Evolutionary conservation across 2,113 vertebrate species (phyloP), one percentile per base, ranked within the genome.

Genomic region (Glareola pratincola): DNA sequence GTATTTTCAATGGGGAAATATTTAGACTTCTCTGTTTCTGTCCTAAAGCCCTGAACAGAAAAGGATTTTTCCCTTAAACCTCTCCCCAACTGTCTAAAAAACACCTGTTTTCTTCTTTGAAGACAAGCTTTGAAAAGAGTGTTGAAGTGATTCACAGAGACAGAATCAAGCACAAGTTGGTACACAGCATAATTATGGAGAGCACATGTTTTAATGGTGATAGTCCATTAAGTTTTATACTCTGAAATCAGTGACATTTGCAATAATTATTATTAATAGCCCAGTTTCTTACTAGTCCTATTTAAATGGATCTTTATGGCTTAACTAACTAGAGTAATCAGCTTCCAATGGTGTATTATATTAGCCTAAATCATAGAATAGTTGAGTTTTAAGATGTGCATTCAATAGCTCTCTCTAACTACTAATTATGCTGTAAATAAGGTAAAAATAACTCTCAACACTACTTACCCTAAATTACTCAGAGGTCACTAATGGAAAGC

Each of bases 211-310:
- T 93, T 95, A 95, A 93, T 88, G 59, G 82, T 85, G 67, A 96
- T 94, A 95, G 79, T 80, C 96, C 93, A 96, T 97, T 96, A 96
- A 95, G 74, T 96, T 97, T 98, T 95, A 98, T 94, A 54, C 87
- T 85, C 90, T 94, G 88, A 95, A 96, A 97, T 95, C 90, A 91
- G 94, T 97, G 97, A 96, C 96, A 96, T 97, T 97, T 96, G 56
- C 94, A 91, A 96, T 97, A 94, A 96, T 97, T 74, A 91, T 95
- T 97, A 97, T 97, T 97, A 97, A 98, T 95, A 94, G 50, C 75
- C 59, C 50, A 20, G 77, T 92, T 95, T 96, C 82, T 95, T 91
- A 84, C 88, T 83, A 92, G 84, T 95, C 67, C 51, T 90, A 90
- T 96, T 93, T 95, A 96, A 97, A 92, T 90, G 37, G 74, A 86